Conservation (phyloP, 2,888 invertebrate genomes). For the Heliconius cydno region DNA sequence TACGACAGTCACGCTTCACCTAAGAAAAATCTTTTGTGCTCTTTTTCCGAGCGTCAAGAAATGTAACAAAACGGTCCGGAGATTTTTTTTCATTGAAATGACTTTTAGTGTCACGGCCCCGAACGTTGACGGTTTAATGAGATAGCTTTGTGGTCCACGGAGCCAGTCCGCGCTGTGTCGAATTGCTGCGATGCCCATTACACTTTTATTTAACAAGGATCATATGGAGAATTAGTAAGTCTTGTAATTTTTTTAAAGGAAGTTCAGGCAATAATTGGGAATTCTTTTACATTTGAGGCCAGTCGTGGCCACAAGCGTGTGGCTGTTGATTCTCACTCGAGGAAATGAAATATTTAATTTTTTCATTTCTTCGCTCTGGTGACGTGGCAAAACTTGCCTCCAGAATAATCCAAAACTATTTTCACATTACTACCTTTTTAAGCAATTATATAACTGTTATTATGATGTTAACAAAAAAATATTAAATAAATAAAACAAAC, state of each 20-base stretch:
- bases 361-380: too few relatives aligned
- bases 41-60: constrained; percentile 78
- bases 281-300: background rate
- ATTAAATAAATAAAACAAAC: too few relatives aligned
- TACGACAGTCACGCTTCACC: constrained; percentile 81
- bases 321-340: too few relatives aligned
- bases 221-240: constrained; percentile 53
- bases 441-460: too few relatives aligned
- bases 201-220: constrained; percentile 71
- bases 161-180: constrained; percentile 77
- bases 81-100: constrained; percentile 73
- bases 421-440: too few relatives aligned
- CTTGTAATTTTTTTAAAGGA: constrained; percentile 37
- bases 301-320: background rate
- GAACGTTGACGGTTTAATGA: constrained; percentile 80
- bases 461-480: too few relatives aligned
- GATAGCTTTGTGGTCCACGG: constrained; percentile 78
- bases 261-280: background rate
- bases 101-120: constrained; percentile 79
- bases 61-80: constrained; percentile 75
- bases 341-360: too few relatives aligned
- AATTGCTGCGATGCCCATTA: constrained; percentile 69
- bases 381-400: too few relatives aligned
- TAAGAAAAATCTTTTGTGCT: constrained; percentile 80
- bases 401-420: too few relatives aligned